These are phyloP conservation scores for Athripsodes cinereus DNA, from an alignment of 2,888 invertebrate species.

Conservation along the genomic window DNA sequence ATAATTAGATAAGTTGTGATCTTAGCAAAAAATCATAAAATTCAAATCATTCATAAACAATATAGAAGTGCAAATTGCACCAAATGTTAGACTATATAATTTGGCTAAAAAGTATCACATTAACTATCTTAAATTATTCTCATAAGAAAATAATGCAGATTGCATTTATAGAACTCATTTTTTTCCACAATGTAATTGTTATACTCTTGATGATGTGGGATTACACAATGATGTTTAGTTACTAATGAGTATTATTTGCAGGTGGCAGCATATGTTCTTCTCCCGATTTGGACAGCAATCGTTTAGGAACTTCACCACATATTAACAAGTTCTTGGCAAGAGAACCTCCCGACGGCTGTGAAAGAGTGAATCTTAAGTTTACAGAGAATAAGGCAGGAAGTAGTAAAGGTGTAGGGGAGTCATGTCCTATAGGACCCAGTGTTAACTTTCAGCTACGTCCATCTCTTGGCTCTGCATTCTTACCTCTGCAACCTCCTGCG, in stretches of 20 bases:
- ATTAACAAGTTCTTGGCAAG: slow-evolving; percentile 79
- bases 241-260: slow-evolving; percentile 37
- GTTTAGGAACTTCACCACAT: slow-evolving; percentile 74
- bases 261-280: slow-evolving; percentile 72
- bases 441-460: slow-evolving; percentile 71
- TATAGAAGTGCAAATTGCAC: no score
- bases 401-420: slow-evolving; percentile 38
- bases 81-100: no score
- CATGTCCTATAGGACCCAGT: slow-evolving; percentile 54
- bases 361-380: slow-evolving; percentile 68
- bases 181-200: no score
- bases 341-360: slow-evolving; percentile 87
- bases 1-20: no score
- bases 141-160: no score
- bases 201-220: no score
- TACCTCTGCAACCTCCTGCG: slow-evolving; percentile 52
- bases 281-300: slow-evolving; percentile 65
- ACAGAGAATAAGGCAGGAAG: slow-evolving; percentile 45
- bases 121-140: no score
- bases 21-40: no score
- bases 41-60: no score
- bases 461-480: slow-evolving; percentile 75
- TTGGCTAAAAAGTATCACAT: no score
- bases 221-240: no score
- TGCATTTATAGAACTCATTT: no score